Evolutionary conservation across 2,113 vertebrate species (phyloP).

Genomic region (Zapus hudsonius): DNA sequence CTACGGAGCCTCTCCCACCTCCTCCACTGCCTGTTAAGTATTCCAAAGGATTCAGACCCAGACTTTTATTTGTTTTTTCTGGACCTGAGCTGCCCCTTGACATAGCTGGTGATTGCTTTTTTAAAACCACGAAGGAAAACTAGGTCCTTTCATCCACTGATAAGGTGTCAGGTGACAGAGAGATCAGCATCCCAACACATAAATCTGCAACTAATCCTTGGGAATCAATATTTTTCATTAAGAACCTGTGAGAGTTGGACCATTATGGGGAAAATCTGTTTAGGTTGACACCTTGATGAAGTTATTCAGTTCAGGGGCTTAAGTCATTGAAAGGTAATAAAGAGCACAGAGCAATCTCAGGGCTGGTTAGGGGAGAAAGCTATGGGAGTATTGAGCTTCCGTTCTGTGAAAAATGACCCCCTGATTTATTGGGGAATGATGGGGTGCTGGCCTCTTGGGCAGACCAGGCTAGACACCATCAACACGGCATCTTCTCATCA

Average conservation of each 20-base stretch:
- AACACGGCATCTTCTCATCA: background rate
- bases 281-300: constrained; percentile 93
- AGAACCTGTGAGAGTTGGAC: constrained; percentile 88
- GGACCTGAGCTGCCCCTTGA: constrained; percentile 82
- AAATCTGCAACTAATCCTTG: constrained; percentile 92
- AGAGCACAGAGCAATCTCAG: constrained; percentile 85
- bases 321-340: constrained; percentile 91
- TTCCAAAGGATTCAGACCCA: constrained; percentile 75
- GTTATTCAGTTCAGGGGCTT: constrained; percentile 89
- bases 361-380: constrained; percentile 77
- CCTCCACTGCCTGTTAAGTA: constrained; percentile 56
- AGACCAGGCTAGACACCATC: constrained; percentile 17
- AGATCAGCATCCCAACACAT: constrained; percentile 89
- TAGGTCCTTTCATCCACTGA: constrained; percentile 85
- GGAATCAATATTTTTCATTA: constrained; percentile 94
- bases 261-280: constrained; percentile 92
- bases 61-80: constrained; percentile 84
- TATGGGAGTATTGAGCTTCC: constrained; percentile 76
- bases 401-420: constrained; percentile 80
- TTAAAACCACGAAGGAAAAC: constrained; percentile 80
- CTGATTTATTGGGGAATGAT: constrained; percentile 78
- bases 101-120: constrained; percentile 86
- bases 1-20: fast-evolving
- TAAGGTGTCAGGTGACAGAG: constrained; percentile 88
- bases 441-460: constrained; percentile 72